Evolutionary conservation across 2,888 invertebrate species (phyloP), one percentile per base, ranked within the genome.

Genomic region (Notodonta dromedarius): DNA sequence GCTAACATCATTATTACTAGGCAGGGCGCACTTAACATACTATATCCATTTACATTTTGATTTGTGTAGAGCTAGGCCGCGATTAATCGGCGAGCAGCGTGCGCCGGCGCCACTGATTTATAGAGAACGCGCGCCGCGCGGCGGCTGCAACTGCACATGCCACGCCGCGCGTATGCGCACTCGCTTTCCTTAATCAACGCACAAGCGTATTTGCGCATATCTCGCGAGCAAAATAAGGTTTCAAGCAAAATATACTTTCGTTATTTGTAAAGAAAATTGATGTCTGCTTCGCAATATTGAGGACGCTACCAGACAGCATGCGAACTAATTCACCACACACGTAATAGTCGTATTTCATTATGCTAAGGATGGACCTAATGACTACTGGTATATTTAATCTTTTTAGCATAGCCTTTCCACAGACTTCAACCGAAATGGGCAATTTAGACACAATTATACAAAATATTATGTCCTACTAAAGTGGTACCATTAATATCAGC

Each of bases 1-100:
- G 93, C 93, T 92, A 93, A 93, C 93, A 93, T 93, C 93, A 93
- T 93, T 93, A 93, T 93, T 93, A 93, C 91, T 86, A 86, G 90
- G 86, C 88, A 85, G 82, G 83, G 88, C 87, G 90, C 90, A 90
- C 91, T 93, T 92, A 91, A 89, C 91, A 90, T 91, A 91, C 89
- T 91, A 91, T 92, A 93, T 93, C 90, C 91, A 90, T 92, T 92
- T 92, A 91, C 92, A 91, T 90, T 91, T 91, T 93, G 93, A 93
- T 93, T 93, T 93, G 93, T 93, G 91, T 88, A 85, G 86, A 87
- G 90, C 87, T 87, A 76, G 76, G 80, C 80, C 80, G 88, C 92
- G 91, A 92, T 92, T 92, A 93, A 93, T 92, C 91, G 91, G 87
- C 86, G 82, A 80, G 85, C 83, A 78, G 81, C 80, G 82, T 81